Percentiles rank a stretch among this genome's conserved stretches.
phyloP scores from a whole-genome alignment of 2,113 vertebrate genomes.

The Eubucco bourcierii region DNA sequence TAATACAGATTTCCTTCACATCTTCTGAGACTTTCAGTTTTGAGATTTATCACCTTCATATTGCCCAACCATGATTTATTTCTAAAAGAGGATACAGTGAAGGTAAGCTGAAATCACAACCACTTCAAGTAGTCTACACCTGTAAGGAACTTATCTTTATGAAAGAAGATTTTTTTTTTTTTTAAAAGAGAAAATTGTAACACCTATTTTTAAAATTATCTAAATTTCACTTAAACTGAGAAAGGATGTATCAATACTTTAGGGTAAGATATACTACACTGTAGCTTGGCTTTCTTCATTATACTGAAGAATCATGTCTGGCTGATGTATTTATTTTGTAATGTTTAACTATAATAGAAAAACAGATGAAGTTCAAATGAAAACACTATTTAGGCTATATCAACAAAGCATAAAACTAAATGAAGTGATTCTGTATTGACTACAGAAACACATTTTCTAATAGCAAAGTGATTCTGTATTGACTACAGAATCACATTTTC shows the following conservation, averaged over 20 bases:
- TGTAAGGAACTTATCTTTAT: background rate
- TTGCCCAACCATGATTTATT: background rate
- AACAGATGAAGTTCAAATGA: constrained; percentile 46
- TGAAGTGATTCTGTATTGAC: background rate
- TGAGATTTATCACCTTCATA: background rate
- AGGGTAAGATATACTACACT: background rate
- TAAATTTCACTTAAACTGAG: background rate
- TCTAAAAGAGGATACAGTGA: background rate
- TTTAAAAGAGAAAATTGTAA: background rate
- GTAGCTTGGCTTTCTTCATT: background rate
- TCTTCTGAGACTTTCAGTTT: background rate
- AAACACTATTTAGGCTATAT: constrained; percentile 33
- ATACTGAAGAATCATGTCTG: background rate
- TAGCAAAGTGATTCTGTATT: constrained; percentile 1
- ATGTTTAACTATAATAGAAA: constrained; percentile 48
- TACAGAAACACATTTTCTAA: constrained; percentile 53
- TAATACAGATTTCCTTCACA: background rate
- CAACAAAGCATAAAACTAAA: constrained; percentile 60
- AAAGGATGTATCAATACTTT: background rate
- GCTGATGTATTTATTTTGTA: constrained; percentile 37
- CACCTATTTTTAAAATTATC: background rate
- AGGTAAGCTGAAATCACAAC: background rate
- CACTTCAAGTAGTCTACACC: background rate
- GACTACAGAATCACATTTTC: constrained; percentile 46
- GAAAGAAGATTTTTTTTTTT: background rate